A percentile compares a stretch with the other conserved stretches of the same genome.
Evolutionary conservation across 1,140 invertebrate genomes (phyloP).

Genomic region (Dendrolimus kikuchii): DNA sequence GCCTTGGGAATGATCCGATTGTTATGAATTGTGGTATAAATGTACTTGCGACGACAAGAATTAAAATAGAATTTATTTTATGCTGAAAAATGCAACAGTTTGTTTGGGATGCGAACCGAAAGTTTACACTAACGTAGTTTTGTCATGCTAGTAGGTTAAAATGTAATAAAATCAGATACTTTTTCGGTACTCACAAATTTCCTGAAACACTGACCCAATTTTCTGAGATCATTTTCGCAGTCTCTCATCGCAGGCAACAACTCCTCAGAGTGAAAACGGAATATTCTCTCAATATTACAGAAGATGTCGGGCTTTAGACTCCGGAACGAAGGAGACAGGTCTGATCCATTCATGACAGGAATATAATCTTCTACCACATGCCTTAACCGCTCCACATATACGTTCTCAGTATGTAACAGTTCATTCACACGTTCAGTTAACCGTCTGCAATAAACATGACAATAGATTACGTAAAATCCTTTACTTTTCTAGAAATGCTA

Average conservation of each 20-base stretch:
- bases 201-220: conserved; percentile 63
- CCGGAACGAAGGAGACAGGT: conserved; percentile 35
- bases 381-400: conserved; percentile 58
- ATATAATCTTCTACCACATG: conserved; percentile 68
- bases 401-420: conserved; percentile 62
- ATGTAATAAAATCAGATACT: neutral
- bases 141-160: neutral
- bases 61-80: no score
- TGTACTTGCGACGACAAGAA: no score
- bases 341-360: conserved; percentile 45
- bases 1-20: no score
- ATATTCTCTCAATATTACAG: conserved; percentile 63
- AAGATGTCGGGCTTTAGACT: conserved; percentile 59
- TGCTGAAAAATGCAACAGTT: no score
- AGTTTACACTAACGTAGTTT: neutral
- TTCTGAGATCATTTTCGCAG: conserved; percentile 62
- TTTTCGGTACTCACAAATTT: conserved; percentile 49
- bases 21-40: no score
- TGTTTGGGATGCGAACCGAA: no score
- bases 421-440: conserved; percentile 64
- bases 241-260: conserved; percentile 61
- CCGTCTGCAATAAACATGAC: conserved; percentile 39
- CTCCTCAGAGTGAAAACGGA: conserved; percentile 58
- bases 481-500: conserved; percentile 1
- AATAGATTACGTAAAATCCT: neutral